Evolutionary conservation across 2,113 vertebrate genomes (phyloP).

Genomic region (Gymnocephalus cernua): DNA sequence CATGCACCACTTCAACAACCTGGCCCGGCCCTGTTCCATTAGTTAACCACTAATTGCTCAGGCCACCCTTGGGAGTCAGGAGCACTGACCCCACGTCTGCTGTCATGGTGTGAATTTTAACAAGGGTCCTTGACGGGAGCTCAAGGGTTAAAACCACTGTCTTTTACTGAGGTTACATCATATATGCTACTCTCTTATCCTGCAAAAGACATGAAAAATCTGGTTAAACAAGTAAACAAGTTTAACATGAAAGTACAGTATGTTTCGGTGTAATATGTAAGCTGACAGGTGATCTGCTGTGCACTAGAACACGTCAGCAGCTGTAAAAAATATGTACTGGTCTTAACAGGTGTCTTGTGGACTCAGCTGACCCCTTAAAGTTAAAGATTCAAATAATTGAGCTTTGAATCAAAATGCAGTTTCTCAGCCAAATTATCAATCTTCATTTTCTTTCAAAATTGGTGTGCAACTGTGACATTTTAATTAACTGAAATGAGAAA

Average conservation of each 20-base stretch:
- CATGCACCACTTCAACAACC: conserved; percentile 56
- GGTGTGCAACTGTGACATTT: background rate
- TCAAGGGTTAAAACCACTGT: background rate
- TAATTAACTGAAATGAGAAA: background rate
- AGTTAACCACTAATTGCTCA: conserved; percentile 67
- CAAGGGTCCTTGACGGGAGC: conserved; percentile 28
- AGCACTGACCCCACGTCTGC: conserved; percentile 57
- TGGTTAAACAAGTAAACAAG: background rate
- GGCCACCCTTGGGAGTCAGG: conserved; percentile 55
- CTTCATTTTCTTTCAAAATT: background rate
- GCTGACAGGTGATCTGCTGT: background rate
- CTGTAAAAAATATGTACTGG: background rate
- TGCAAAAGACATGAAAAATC: background rate
- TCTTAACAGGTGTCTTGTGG: conserved; percentile 1
- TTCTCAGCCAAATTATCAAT: background rate
- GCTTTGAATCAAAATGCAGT: background rate
- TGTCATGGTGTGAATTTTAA: conserved; percentile 59
- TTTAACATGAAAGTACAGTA: background rate
- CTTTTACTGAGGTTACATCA: background rate
- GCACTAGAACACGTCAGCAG: conserved; percentile 3
- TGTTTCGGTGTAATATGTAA: background rate
- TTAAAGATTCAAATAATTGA: background rate
- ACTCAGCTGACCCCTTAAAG: background rate
- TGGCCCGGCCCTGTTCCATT: conserved; percentile 30
- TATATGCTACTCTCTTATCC: background rate